A percentile compares a stretch with the other conserved stretches of the same genome.
phyloP scores from a whole-genome alignment of 1,140 invertebrate species.

The Drosophila kanapiae region DNA sequence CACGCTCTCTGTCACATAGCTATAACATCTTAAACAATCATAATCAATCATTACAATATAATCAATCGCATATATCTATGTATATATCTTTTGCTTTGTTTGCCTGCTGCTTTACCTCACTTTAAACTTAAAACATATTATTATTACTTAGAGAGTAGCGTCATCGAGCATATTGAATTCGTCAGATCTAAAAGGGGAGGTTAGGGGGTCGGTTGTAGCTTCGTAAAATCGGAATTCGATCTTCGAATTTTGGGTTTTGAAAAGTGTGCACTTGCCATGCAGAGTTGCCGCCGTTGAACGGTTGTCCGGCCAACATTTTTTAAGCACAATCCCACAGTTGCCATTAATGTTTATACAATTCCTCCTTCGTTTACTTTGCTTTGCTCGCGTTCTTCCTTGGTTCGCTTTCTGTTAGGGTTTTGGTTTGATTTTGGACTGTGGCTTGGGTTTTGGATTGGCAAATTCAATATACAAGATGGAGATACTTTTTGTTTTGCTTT shows the following conservation, averaged over 20 bases:
- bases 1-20: slow-evolving; percentile 74
- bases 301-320: slow-evolving; percentile 37
- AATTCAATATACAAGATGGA: slow-evolving; percentile 84
- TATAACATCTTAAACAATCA: slow-evolving; percentile 83
- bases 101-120: slow-evolving; percentile 68
- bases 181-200: slow-evolving; percentile 64
- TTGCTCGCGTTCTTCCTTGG: slow-evolving; percentile 17
- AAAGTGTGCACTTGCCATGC: slow-evolving; percentile 36
- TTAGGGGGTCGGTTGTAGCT: slow-evolving; percentile 25
- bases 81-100: slow-evolving; percentile 64
- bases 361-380: slow-evolving; percentile 22
- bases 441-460: slow-evolving; percentile 55
- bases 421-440: slow-evolving; percentile 20
- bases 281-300: slow-evolving; percentile 59
- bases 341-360: slow-evolving; percentile 58
- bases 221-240: slow-evolving; percentile 22
- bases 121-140: slow-evolving; percentile 74
- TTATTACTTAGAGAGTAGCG: slow-evolving; percentile 83
- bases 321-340: slow-evolving; percentile 73
- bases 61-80: slow-evolving; percentile 70
- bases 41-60: slow-evolving; percentile 76
- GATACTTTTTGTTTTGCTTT: slow-evolving; percentile 71
- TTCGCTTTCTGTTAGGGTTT: slow-evolving; percentile 23
- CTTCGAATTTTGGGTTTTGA: slow-evolving; percentile 39
- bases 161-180: slow-evolving; percentile 84